Evolutionary conservation across 2,797 vertebrate species (phyloP), one percentile per base, ranked within the genome.

Genomic region (Dicrostonyx torquatus): DNA sequence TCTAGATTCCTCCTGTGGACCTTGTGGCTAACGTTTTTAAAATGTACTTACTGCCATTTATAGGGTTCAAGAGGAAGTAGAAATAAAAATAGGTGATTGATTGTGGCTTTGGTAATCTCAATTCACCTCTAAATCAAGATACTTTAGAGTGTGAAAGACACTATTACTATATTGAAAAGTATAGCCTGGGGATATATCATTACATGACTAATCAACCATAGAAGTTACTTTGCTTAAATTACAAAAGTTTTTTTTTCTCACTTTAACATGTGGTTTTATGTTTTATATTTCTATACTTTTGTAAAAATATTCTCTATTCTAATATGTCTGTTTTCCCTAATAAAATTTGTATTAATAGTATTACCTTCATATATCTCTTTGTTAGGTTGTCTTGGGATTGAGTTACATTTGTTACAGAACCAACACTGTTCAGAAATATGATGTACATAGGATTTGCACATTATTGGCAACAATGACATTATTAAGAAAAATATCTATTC

Each of bases 201-300:
- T 11, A 29, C 37, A 48, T 48, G 4, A 17, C 80, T 92, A 84
- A 14, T 55, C 43, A 90, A 88, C 75, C 89, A 34, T 26, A 79
- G 22, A 87, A 70, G 14, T 85, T 50, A 26, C 45, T 94, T 72
- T 79, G 34, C 31, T 78, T 84, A 93, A 94, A 68, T 87, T 92
- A 78, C 6, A 86, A 62, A 55, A 86, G 17, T 26, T 92, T 92
- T 48, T 48, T n/a, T 55, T 50, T 72, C 58, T 29, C 2, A 73
- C 87, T 92, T 95, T 87, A 80, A 45, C 75, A 90, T n/a, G 34
- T 89, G 29, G 1, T 26, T 82, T 45, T 70, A 40, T 78, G 26
- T 31, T 75, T 94, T 75, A 22, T 68, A 78, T 89, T 40, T 37
- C 13, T 85, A 91, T 58, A 79, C 80, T 75, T 22, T 40, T 95